These are phyloP conservation scores for Umimayanthus chanpuru DNA, from an alignment of 92 coral and sea anemone genomes.

Conservation along the genomic window DNA sequence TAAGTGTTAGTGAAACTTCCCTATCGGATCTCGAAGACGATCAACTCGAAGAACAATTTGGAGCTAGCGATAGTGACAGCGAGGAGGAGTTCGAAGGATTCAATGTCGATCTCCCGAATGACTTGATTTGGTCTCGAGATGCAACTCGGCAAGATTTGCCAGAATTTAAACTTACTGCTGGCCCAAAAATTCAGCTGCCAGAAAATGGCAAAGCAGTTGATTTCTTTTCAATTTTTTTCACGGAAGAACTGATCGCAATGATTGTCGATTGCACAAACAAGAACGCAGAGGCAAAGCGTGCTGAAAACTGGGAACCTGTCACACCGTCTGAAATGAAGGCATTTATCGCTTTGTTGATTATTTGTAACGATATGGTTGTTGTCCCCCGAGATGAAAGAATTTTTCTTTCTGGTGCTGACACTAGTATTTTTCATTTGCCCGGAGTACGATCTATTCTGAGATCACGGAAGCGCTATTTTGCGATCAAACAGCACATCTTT, in stretches of 20 bases:
- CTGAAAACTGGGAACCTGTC: slow-evolving; percentile 34
- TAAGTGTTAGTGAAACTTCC: not conserved
- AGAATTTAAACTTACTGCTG: too few species aligned
- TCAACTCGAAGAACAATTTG: slow-evolving; percentile 47
- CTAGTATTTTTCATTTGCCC: not conserved
- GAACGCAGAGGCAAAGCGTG: slow-evolving; percentile 49
- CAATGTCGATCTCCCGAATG: slow-evolving; percentile 12
- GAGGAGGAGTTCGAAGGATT: slow-evolving; percentile 49
- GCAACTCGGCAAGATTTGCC: too few species aligned
- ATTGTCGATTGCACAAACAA: slow-evolving; percentile 48
- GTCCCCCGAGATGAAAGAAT: slow-evolving; percentile 48
- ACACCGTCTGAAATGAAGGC: slow-evolving; percentile 40
- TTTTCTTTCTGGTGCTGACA: not conserved
- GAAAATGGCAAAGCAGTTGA: too few species aligned
- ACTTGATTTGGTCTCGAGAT: slow-evolving; percentile 31
- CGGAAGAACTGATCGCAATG: slow-evolving; percentile 23
- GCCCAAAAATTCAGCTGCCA: too few species aligned
- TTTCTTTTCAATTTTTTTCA: slow-evolving; percentile 19
- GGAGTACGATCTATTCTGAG: not conserved
- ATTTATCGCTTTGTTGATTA: slow-evolving; percentile 51
- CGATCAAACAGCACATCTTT: slow-evolving; percentile 34
- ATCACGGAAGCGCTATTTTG: slow-evolving; percentile 23
- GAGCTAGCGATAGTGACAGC: slow-evolving; percentile 37
- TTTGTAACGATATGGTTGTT: slow-evolving; percentile 53
- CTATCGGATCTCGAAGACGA: slow-evolving; percentile 43